phyloP scores from a whole-genome alignment of 2,797 vertebrate genomes.

The Parauchenoglanis ngamensis region DNA sequence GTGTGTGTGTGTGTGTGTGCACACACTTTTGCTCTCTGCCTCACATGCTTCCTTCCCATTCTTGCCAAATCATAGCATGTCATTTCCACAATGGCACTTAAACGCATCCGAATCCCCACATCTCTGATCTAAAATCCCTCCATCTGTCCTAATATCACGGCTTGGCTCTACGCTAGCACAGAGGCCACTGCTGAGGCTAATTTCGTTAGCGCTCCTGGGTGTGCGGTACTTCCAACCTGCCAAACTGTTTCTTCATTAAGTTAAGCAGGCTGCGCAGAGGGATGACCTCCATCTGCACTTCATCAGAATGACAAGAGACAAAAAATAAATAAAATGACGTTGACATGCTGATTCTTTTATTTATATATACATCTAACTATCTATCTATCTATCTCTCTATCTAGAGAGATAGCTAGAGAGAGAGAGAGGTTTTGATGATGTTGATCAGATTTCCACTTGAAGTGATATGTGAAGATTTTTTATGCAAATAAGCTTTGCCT shows the following conservation, averaged over 20 bases:
- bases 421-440: too few relatives aligned
- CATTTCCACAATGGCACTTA: conserved; percentile 18
- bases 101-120: background rate
- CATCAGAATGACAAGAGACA: conserved; percentile 31
- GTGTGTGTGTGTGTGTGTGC: conserved; percentile 8
- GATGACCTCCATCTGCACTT: conserved; percentile 66
- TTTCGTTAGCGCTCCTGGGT: conserved; percentile 44
- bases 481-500: background rate
- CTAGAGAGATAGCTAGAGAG: too few relatives aligned
- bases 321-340: background rate
- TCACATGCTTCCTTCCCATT: background rate
- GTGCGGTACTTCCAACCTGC: conserved; percentile 42
- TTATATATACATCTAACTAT: conserved; percentile 10
- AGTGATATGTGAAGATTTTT: background rate
- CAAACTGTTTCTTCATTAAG: conserved; percentile 61
- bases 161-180: conserved; percentile 17
- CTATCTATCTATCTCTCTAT: conserved; percentile 37
- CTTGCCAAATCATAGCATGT: background rate
- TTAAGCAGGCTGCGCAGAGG: conserved; percentile 61
- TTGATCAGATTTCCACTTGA: conserved; percentile 39
- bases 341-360: conserved; percentile 17
- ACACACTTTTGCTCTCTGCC: background rate
- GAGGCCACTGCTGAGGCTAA: conserved; percentile 38
- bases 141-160: conserved; percentile 22
- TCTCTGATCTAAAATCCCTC: conserved; percentile 56